phyloP scores from a whole-genome alignment of 2,113 vertebrate genomes.

The Aptenodytes forsteri region DNA sequence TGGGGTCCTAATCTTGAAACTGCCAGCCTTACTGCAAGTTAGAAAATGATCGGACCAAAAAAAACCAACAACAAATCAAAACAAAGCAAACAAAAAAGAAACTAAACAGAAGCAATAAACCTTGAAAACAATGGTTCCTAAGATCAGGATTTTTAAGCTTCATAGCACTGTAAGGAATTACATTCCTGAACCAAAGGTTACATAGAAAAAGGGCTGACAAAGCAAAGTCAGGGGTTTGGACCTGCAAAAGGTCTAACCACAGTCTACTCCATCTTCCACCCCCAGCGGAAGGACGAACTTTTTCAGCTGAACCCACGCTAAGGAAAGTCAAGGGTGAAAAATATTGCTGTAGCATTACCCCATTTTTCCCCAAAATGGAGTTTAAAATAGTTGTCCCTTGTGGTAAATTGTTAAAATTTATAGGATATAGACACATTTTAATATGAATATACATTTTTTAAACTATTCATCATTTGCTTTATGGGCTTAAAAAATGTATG shows the following conservation, averaged over 20 bases:
- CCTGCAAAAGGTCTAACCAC: not conserved
- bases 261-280: not conserved
- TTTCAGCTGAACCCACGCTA: not conserved
- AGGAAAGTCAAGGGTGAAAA: not conserved
- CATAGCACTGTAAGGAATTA: not conserved
- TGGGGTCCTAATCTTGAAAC: not conserved
- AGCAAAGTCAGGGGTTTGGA: not conserved
- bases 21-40: not conserved
- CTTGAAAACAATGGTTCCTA: not conserved
- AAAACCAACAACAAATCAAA: not conserved
- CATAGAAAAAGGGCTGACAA: not conserved
- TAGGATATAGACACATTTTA: not conserved
- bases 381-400: not conserved
- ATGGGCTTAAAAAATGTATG: not conserved
- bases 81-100: not conserved
- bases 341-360: not conserved
- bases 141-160: not conserved
- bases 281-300: not conserved
- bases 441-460: not conserved
- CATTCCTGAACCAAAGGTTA: not conserved
- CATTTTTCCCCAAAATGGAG: not conserved
- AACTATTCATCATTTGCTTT: not conserved
- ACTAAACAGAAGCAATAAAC: not conserved
- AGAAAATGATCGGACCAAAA: accelerated
- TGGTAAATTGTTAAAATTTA: not conserved